Base-by-base conservation (phyloP, 2,113 vertebrate species). In the Centropus unirufus region DNA sequence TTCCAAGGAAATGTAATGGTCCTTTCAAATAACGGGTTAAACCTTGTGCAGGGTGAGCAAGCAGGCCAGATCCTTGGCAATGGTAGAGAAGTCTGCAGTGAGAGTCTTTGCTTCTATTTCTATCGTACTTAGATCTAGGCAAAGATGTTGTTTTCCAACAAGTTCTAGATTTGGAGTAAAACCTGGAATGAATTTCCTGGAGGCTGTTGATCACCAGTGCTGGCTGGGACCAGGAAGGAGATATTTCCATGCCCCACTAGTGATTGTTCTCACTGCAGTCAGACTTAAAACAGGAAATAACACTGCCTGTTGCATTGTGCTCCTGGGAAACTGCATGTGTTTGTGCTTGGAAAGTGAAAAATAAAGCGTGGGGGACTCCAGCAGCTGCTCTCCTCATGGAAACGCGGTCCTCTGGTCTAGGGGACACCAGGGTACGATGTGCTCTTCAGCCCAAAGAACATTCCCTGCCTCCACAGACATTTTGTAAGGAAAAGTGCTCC, bases 221-320 rank as follows among this genome's bases (percentile, higher is more conserved):
- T 57, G 82, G 8, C 82, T 77, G 63, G 68, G 55, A n/a, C 59
- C 12, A 63, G n/a, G 64, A 27, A 87, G 69, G 47, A 87, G 64
- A 19, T 72, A 42, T 69, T 92, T 87, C 72, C n/a, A 27, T 63
- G 68, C n/a, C 49, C 62, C n/a, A n/a, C 36, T 51, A 14, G 67
- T 9, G 15, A 88, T 64, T 68, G 61, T 83, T 66, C 59, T 58
- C 83, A 62, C 44, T 52, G 42, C 23, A 61, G n/a, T 14, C 23
- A 59, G 59, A 84, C 42, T 91, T 90, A 91, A 87, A 44, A 83
- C 66, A 85, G 95, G 96, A 93, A 93, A 85, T 83, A 73, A 39
- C 34, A 23, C 57, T 87, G 87, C 64, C 92, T 85, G 78, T 42
- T 63, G 47, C 36, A 62, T 68, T 93, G 81, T 88, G 49, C 55